Evolutionary conservation across 2,888 invertebrate genomes (phyloP), one percentile per base, ranked within the genome.

Genomic region (Nipponacmea schrenckii): DNA sequence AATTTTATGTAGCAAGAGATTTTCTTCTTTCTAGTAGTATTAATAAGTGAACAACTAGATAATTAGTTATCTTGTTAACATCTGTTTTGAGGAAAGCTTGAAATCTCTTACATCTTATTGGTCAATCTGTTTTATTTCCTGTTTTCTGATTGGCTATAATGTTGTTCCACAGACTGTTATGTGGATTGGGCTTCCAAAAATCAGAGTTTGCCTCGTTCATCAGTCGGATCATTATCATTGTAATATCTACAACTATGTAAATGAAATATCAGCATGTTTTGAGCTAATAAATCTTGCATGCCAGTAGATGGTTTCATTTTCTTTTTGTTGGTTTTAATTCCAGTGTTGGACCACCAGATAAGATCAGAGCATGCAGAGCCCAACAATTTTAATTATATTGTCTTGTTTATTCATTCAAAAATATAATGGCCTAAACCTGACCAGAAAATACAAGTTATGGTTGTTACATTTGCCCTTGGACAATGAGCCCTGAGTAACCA

Each of bases 211-310:
- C 56, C 56, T 20, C 20, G 39, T 39, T 39, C 39, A 39, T 39
- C 39, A 20, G 24, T 56, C 20, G 20, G 20, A 56, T 24, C 56
- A 56, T 56, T 56, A 56, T 56, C 56, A 56, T 56, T 56, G 56
- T 56, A 56, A 56, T 56, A 56, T 24, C 56, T 24, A 56, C 4
- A 24, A 56, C 56, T 56, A 56, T 56, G 56, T 56, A 56, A 56
- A 56, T 56, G 20, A 56, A 56, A 56, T 56, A 56, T 56, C 56
- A 56, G 56, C 56, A 56, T 56, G 56, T 56, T 56, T 56, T 56
- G 56, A 56, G 56, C 56, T 56, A 56, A 56, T 56, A 56, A 56
- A 56, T 56, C 56, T 56, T 56, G 56, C 56, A 56, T 56, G 56
- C 56, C 56, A 56, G 20, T 56, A 56, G 24, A 56, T 24, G 39